These are phyloP conservation scores for Xiphophorus couchianus DNA, from an alignment of 2,113 vertebrate genomes.

Conservation along the genomic window DNA sequence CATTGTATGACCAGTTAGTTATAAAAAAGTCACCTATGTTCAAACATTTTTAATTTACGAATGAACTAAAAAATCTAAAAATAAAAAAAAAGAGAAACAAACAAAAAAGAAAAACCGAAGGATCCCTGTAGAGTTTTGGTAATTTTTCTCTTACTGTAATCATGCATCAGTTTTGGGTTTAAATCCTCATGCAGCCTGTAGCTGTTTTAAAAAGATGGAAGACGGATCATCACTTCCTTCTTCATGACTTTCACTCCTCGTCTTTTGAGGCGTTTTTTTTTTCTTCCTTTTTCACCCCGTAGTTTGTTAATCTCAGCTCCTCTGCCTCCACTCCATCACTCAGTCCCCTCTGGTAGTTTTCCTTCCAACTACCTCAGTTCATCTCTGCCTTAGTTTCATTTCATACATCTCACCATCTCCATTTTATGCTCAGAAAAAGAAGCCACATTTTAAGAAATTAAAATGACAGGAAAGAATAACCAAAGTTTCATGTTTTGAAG, in stretches of 20 bases:
- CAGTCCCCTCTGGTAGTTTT: conserved; percentile 28
- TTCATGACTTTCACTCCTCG: background rate
- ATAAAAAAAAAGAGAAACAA: too few relatives aligned
- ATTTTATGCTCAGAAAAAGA: too few relatives aligned
- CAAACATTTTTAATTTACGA: too few relatives aligned
- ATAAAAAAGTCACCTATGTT: background rate
- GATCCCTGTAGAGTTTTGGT: too few relatives aligned
- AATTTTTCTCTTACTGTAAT: background rate
- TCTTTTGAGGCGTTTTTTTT: conserved; percentile 1
- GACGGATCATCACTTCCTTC: background rate
- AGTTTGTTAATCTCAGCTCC: conserved; percentile 30
- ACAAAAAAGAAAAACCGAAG: background rate
- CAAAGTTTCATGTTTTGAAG: background rate
- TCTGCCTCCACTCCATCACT: conserved; percentile 37
- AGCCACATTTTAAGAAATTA: too few relatives aligned
- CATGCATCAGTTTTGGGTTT: background rate
- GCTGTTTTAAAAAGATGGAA: too few relatives aligned
- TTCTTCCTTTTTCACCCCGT: background rate
- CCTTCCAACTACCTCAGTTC: conserved; percentile 28
- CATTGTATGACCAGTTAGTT: too few relatives aligned
- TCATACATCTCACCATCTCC: background rate
- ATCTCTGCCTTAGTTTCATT: background rate
- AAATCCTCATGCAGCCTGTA: background rate
- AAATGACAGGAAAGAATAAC: too few relatives aligned
- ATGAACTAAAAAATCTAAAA: too few relatives aligned